Percentiles rank a stretch among this genome's conserved stretches.
Evolutionary conservation across 2,797 vertebrate genomes (phyloP).

Genomic region (Simalia tracyae): DNA sequence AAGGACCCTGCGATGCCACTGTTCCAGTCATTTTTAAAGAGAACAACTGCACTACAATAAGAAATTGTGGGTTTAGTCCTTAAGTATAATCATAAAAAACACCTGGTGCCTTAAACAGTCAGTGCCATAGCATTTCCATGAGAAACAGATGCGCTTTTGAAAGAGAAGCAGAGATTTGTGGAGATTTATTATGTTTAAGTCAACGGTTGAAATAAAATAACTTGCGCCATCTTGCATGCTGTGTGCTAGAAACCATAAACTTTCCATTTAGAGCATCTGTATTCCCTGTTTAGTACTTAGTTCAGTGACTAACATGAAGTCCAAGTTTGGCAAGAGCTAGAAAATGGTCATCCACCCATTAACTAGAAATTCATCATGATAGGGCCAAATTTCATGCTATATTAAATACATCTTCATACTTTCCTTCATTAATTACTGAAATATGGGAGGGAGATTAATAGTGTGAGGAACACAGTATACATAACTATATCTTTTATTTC

Average conservation of each 20-base stretch:
- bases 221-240: constrained; percentile 64
- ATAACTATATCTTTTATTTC: background rate
- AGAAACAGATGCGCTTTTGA: constrained; percentile 77
- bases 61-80: constrained; percentile 45
- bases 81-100: constrained; percentile 65
- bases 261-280: constrained; percentile 68
- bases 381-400: background rate
- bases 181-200: constrained; percentile 73
- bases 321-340: constrained; percentile 48
- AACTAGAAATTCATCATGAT: background rate
- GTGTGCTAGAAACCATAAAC: constrained; percentile 69
- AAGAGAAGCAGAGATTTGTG: constrained; percentile 55
- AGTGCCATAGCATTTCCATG: constrained; percentile 55
- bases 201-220: constrained; percentile 73
- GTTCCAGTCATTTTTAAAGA: constrained; percentile 45
- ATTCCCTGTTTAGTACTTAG: constrained; percentile 62
- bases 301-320: constrained; percentile 47
- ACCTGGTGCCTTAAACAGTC: constrained; percentile 67
- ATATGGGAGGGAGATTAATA: too few species aligned
- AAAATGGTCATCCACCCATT: constrained; percentile 21
- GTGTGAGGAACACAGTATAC: background rate
- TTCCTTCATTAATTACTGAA: background rate
- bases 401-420: background rate
- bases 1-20: constrained; percentile 2
- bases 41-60: constrained; percentile 41